These are phyloP conservation scores for Passer domesticus DNA, from an alignment of 2,113 vertebrate species.

Conservation along the genomic window DNA sequence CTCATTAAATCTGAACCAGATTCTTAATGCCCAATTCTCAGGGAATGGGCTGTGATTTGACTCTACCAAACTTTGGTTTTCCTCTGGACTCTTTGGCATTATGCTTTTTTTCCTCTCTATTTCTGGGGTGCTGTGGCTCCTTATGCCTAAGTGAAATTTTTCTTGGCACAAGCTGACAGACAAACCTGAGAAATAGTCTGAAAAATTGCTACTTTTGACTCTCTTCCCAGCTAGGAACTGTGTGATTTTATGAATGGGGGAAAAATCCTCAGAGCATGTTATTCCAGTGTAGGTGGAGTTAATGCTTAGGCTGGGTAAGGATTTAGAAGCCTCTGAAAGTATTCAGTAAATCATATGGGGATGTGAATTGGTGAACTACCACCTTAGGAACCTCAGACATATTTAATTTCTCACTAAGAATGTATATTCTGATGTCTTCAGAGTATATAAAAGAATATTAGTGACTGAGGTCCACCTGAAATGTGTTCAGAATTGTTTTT, in stretches of 20 bases:
- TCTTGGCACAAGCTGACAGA: constrained; percentile 13
- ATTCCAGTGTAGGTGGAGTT: background rate
- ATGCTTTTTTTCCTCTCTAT: background rate
- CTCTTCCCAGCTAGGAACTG: background rate
- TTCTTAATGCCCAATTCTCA: background rate
- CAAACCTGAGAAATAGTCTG: background rate
- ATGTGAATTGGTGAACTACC: background rate
- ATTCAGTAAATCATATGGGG: background rate
- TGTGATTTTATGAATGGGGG: background rate
- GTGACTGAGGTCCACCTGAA: background rate
- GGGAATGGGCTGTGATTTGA: background rate
- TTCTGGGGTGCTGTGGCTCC: background rate
- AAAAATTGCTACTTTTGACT: background rate
- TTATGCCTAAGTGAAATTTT: background rate
- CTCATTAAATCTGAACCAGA: background rate
- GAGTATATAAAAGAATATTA: background rate
- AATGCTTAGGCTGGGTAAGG: background rate
- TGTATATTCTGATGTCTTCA: background rate
- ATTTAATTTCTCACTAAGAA: background rate
- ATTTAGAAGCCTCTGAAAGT: background rate
- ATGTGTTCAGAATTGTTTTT: background rate
- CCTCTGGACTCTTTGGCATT: background rate
- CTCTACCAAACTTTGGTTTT: background rate
- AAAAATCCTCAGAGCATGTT: rapidly evolving
- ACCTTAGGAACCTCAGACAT: background rate